A percentile compares a stretch with the other conserved stretches of the same genome.
These are phyloP conservation scores for Drosophila anomalata DNA, from an alignment of 2,888 invertebrate species.

Conservation along the genomic window DNA sequence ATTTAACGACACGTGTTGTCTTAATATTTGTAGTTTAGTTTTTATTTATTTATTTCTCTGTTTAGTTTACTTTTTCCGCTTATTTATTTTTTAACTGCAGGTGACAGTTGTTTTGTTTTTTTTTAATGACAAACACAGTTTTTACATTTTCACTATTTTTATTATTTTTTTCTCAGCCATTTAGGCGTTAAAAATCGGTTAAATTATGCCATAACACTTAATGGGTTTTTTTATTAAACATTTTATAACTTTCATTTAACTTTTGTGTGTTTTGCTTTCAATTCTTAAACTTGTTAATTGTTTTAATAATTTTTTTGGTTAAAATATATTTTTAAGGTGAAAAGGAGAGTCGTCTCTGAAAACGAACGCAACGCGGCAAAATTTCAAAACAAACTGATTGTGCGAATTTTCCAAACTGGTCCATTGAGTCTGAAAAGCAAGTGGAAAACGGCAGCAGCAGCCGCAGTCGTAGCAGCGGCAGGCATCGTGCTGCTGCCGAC, in stretches of 20 bases:
- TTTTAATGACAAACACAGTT: slow-evolving; percentile 29
- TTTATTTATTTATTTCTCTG: neutral
- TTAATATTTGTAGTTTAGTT: slow-evolving; percentile 9
- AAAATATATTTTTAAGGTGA: neutral
- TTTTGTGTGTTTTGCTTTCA: neutral
- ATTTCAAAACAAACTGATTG: slow-evolving; percentile 80
- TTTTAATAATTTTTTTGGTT: neutral
- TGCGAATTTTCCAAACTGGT: slow-evolving; percentile 79
- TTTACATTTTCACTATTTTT: neutral
- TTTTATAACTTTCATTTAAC: slow-evolving; percentile 12
- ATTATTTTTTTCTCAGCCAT: slow-evolving; percentile 7
- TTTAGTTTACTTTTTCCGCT: neutral
- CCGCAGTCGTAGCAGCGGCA: slow-evolving; percentile 3
- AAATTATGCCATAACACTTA: slow-evolving; percentile 30
- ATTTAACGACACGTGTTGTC: slow-evolving; percentile 3
- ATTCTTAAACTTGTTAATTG: neutral
- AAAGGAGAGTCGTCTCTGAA: slow-evolving; percentile 12
- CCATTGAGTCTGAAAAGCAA: slow-evolving; percentile 65
- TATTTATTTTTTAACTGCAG: slow-evolving; percentile 6
- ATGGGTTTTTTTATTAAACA: neutral
- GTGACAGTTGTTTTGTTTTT: slow-evolving; percentile 8
- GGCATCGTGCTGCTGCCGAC: slow-evolving; percentile 5
- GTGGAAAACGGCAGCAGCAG: slow-evolving; percentile 57
- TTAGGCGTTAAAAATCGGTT: slow-evolving; percentile 35
- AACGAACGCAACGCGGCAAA: slow-evolving; percentile 68